A percentile compares a stretch with the other conserved stretches of the same genome.
These are phyloP conservation scores for Dichetophora obliterata DNA, from an alignment of 2,888 invertebrate genomes.

Conservation along the genomic window DNA sequence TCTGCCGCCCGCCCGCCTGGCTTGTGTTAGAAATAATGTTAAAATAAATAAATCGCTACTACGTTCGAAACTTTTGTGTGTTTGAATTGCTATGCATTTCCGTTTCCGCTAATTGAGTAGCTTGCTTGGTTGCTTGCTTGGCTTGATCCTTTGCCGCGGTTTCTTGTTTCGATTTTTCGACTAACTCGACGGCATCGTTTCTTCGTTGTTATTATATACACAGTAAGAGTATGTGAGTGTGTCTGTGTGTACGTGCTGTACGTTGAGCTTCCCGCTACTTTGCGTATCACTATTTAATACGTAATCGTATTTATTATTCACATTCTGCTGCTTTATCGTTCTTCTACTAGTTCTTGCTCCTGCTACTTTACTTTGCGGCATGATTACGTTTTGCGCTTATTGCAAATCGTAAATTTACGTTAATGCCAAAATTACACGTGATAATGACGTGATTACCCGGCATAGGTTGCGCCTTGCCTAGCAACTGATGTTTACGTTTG, in stretches of 20 bases:
- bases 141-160: conserved; percentile 10
- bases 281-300: not conserved
- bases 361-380: not conserved
- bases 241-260: not conserved
- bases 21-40: not conserved
- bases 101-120: conserved; percentile 62
- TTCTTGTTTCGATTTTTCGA: not conserved
- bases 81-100: conserved; percentile 55
- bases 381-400: conserved; percentile 48
- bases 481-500: not conserved
- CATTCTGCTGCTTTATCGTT: not conserved
- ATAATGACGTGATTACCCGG: conserved; percentile 64
- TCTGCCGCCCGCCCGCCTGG: not conserved
- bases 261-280: not conserved
- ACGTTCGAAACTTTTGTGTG: conserved; percentile 34
- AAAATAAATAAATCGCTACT: conserved; percentile 42
- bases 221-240: too few relatives aligned
- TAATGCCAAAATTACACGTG: conserved; percentile 63
- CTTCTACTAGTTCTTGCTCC: conserved; percentile 23
- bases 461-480: not conserved
- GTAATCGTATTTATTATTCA: conserved; percentile 13
- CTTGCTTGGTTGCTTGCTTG: conserved; percentile 30
- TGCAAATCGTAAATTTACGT: conserved; percentile 61
- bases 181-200: not conserved
- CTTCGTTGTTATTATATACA: not conserved